Evolutionary conservation across 2,888 invertebrate genomes (phyloP).

Genomic region (Lamellibrachia satsuma): DNA sequence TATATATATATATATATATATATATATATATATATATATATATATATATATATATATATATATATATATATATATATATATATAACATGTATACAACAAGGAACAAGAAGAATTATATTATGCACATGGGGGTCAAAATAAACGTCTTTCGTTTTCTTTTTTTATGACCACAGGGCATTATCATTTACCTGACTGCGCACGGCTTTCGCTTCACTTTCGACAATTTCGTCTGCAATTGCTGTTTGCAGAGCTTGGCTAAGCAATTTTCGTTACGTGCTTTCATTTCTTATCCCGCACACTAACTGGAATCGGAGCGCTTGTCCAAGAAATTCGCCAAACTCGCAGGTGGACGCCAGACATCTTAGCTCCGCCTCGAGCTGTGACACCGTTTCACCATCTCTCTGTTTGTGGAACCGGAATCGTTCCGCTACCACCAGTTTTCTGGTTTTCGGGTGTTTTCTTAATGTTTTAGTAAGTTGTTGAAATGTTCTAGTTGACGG

Average conservation of each 20-base stretch:
- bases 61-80: conserved; percentile 27
- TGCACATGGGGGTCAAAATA: too few species aligned
- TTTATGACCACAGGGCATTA: background rate
- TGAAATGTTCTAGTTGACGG: background rate
- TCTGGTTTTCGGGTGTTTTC: background rate
- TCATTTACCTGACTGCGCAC: background rate
- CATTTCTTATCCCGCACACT: background rate
- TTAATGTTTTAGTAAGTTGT: background rate
- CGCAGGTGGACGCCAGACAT: background rate
- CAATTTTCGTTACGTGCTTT: background rate
- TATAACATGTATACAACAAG: background rate
- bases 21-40: conserved; percentile 27
- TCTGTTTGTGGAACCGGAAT: background rate
- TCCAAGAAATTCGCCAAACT: background rate
- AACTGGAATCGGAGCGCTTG: background rate
- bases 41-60: conserved; percentile 29
- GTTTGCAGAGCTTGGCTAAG: background rate
- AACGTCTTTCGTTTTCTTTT: too few species aligned
- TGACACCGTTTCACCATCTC: background rate
- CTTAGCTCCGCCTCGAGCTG: background rate
- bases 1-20: conserved; percentile 18
- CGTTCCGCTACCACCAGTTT: background rate
- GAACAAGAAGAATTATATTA: too few species aligned
- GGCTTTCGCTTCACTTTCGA: background rate
- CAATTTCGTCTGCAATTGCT: background rate